These are phyloP conservation scores for Drosophila pandora DNA, from an alignment of 1,140 invertebrate genomes.

Conservation along the genomic window DNA sequence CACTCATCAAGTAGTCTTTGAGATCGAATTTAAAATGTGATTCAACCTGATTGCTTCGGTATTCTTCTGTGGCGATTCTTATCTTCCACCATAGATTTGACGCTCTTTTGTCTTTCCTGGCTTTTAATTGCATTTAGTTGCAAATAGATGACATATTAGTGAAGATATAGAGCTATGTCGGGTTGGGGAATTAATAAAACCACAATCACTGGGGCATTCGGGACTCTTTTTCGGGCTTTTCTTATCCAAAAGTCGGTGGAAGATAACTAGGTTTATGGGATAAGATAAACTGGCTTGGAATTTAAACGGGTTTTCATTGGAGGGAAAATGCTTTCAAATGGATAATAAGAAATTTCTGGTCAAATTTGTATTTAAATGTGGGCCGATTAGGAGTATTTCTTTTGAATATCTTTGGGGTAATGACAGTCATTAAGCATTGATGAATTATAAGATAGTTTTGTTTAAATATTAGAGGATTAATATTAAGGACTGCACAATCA, in stretches of 20 bases:
- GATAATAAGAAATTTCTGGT: constrained; percentile 45
- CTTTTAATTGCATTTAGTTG: constrained; percentile 71
- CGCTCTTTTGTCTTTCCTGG: constrained; percentile 60
- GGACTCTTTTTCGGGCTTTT: not conserved
- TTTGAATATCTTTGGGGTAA: constrained; percentile 4
- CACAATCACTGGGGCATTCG: constrained; percentile 6
- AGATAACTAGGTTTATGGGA: constrained; percentile 40
- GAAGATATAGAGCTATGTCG: constrained; percentile 33
- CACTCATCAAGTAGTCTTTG: constrained; percentile 75
- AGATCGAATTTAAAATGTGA: constrained; percentile 69
- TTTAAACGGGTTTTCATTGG: not conserved
- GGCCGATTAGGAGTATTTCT: constrained; percentile 24
- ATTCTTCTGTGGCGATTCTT: constrained; percentile 11
- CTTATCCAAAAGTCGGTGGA: constrained; percentile 24
- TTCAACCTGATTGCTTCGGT: constrained; percentile 58
- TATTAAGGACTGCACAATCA: no score
- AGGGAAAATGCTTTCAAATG: constrained; percentile 9
- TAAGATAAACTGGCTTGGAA: constrained; percentile 7
- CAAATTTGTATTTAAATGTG: constrained; percentile 43
- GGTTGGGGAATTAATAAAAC: constrained; percentile 22
- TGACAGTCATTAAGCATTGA: constrained; percentile 13
- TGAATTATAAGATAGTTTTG: constrained; percentile 19
- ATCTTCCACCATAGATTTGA: constrained; percentile 62
- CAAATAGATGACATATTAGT: constrained; percentile 79
- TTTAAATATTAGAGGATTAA: no score